Percentiles rank a stretch among this genome's conserved stretches.
Evolutionary conservation across 2,888 invertebrate genomes (phyloP).

Genomic region (Rhodophaea formosa): DNA sequence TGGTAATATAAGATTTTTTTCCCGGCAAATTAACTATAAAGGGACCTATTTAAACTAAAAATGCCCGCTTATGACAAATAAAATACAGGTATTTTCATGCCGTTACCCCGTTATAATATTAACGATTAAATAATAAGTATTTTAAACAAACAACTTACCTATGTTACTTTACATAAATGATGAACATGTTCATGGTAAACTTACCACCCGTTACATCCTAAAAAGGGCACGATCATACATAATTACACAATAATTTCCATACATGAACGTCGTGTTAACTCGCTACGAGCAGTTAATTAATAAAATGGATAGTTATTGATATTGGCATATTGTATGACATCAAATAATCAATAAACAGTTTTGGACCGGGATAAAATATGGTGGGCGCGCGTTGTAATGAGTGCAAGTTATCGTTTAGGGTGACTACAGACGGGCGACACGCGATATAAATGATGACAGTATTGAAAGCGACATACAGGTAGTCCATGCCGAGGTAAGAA

Average conservation of each 20-base stretch:
- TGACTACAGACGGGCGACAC: slow-evolving; percentile 1
- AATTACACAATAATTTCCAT: slow-evolving; percentile 9
- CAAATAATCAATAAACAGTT: slow-evolving; percentile 2
- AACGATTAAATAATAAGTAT: no score
- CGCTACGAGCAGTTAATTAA: slow-evolving; percentile 2
- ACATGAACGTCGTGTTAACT: slow-evolving; percentile 9
- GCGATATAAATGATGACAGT: background rate
- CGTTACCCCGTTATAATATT: no score
- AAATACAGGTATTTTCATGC: no score
- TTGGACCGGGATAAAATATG: slow-evolving; percentile 9
- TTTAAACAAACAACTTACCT: no score
- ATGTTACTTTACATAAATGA: slow-evolving; percentile 4
- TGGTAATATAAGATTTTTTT: no score
- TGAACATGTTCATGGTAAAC: background rate
- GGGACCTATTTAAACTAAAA: no score
- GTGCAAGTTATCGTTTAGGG: slow-evolving; percentile 9
- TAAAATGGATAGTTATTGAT: slow-evolving; percentile 10
- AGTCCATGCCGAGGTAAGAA: no score
- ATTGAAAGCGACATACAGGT: background rate
- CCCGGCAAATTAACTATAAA: no score
- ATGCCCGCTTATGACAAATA: no score
- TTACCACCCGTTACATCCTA: background rate
- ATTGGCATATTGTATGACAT: slow-evolving; percentile 1
- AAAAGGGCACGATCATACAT: slow-evolving; percentile 3
- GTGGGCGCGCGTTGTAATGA: background rate